Conservation (phyloP, 2,888 invertebrate genomes). For the Sepiola atlantica region DNA sequence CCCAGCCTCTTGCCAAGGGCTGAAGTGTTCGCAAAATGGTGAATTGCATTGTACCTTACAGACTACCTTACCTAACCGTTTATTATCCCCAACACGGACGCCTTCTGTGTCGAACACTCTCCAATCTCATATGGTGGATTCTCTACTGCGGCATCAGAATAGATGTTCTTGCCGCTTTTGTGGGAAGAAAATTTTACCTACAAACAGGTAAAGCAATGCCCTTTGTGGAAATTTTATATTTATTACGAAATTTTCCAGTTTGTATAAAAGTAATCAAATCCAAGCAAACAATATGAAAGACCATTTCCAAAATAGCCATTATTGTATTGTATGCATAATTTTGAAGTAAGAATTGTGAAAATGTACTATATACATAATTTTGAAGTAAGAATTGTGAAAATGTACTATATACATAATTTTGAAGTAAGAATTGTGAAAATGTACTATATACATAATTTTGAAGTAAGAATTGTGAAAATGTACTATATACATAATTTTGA, state of each 20-base stretch:
- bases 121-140: slow-evolving; percentile 2
- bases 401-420: too few species aligned
- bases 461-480: not conserved
- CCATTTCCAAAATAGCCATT: too few species aligned
- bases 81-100: not conserved
- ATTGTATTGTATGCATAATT: too few species aligned
- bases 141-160: not conserved
- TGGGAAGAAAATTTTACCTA: slow-evolving; percentile 33
- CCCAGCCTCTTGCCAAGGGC: slow-evolving; percentile 40
- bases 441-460: too few species aligned
- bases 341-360: not conserved
- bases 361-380: too few species aligned
- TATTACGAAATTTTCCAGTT: too few species aligned
- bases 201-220: not conserved
- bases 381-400: not conserved
- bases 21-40: not conserved
- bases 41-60: slow-evolving; percentile 41
- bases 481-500: too few species aligned
- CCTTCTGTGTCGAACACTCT: not conserved
- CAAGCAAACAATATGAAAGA: too few species aligned
- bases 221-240: too few species aligned
- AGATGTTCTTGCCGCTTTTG: slow-evolving; percentile 22
- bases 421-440: not conserved
- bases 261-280: too few species aligned
- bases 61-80: slow-evolving; percentile 13